Conservation (phyloP, 2,113 vertebrate genomes). For the Corapipo altera region DNA sequence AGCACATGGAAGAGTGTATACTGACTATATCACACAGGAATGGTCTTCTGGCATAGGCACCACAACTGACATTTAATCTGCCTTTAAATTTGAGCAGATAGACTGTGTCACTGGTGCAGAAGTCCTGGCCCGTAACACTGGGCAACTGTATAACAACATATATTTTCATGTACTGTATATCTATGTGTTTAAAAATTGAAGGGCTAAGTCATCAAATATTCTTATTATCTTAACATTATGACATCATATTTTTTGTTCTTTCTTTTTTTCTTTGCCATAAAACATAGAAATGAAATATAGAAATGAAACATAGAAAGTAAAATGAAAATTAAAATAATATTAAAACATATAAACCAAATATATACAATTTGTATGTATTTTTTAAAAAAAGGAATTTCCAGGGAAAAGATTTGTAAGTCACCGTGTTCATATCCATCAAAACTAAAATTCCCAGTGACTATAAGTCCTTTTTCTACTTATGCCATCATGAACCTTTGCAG, state of each 20-base stretch:
- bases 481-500: neutral
- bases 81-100: neutral
- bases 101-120: neutral
- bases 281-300: neutral
- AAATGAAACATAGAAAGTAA: neutral
- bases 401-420: neutral
- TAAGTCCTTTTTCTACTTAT: neutral
- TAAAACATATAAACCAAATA: neutral
- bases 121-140: neutral
- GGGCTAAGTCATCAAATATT: neutral
- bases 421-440: neutral
- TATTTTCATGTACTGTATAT: neutral
- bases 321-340: neutral
- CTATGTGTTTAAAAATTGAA: neutral
- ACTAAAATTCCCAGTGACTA: neutral
- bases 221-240: neutral
- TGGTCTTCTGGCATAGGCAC: neutral
- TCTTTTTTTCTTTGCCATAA: neutral
- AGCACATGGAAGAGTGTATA: neutral
- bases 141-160: neutral
- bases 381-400: neutral
- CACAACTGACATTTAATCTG: neutral
- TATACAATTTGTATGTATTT: accelerated
- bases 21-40: neutral
- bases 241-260: neutral